A percentile compares a stretch with the other conserved stretches of the same genome.
These are phyloP conservation scores for Calyptommatus sinebrachiatus DNA, from an alignment of 2,113 vertebrate genomes.

Conservation along the genomic window DNA sequence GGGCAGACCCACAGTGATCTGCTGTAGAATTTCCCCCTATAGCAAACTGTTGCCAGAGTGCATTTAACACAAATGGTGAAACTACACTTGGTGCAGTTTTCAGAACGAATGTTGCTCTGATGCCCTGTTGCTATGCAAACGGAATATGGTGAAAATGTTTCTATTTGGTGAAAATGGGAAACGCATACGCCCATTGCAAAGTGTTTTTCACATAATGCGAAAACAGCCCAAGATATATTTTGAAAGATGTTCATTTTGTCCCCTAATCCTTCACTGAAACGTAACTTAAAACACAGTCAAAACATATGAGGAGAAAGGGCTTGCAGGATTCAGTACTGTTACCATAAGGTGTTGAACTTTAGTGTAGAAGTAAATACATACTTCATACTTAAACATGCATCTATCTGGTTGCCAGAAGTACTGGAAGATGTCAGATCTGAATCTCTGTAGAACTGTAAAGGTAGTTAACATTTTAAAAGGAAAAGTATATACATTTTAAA, in stretches of 20 bases:
- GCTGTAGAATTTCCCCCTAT: too few species aligned
- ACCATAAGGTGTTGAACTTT: not conserved
- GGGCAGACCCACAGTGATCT: too few species aligned
- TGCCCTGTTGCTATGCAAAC: too few species aligned
- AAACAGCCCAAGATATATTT: not conserved
- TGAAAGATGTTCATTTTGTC: not conserved
- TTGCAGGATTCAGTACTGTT: not conserved
- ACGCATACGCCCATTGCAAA: too few species aligned
- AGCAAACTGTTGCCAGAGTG: too few species aligned
- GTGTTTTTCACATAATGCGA: not conserved
- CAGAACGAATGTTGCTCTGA: too few species aligned
- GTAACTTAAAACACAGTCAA: not conserved
- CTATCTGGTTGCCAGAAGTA: conserved; percentile 15
- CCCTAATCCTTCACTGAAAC: not conserved
- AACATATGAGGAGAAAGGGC: not conserved
- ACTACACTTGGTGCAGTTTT: too few species aligned
- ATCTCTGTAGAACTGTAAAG: conserved; percentile 27
- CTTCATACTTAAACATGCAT: not conserved
- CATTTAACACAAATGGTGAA: too few species aligned
- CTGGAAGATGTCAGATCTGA: conserved; percentile 8
- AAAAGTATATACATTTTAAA: conserved; percentile 31
- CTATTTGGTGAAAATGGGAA: too few species aligned
- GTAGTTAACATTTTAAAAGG: conserved; percentile 31
- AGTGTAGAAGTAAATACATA: not conserved
- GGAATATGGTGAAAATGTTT: too few species aligned